These are phyloP conservation scores for Lycaon pictus DNA, from an alignment of 2,113 vertebrate species.

Conservation along the genomic window DNA sequence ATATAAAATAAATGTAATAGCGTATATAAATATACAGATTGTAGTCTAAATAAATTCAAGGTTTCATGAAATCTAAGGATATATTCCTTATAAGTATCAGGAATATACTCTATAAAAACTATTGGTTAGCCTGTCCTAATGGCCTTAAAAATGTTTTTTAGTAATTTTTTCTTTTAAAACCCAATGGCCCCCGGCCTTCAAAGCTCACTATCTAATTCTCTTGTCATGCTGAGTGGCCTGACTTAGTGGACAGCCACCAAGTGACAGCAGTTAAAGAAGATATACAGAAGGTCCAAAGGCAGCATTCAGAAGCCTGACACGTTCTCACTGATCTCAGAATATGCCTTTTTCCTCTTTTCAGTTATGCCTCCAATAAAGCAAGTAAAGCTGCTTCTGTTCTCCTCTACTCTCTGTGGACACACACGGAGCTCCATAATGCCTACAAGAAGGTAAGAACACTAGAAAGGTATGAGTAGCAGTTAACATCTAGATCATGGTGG, in stretches of 20 bases:
- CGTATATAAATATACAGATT: slow-evolving; percentile 17
- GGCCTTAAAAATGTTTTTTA: not conserved
- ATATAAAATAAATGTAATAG: not conserved
- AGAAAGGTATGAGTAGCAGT: not conserved
- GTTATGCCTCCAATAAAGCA: slow-evolving; percentile 86
- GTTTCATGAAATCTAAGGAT: slow-evolving; percentile 1
- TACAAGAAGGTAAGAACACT: slow-evolving; percentile 92
- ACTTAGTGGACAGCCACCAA: not conserved
- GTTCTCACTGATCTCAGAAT: not conserved
- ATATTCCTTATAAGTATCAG: not conserved
- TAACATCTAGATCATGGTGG: no score
- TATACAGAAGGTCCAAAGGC: rapidly evolving
- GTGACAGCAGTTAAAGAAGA: not conserved
- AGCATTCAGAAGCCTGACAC: not conserved
- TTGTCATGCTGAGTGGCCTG: not conserved
- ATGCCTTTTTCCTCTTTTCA: slow-evolving; percentile 66
- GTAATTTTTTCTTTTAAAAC: not conserved
- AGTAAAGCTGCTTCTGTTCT: slow-evolving; percentile 91
- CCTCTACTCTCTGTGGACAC: slow-evolving; percentile 93
- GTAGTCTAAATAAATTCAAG: slow-evolving; percentile 26
- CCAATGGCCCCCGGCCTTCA: not conserved
- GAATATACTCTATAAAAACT: not conserved
- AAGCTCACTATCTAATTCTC: not conserved
- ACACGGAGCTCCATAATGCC: slow-evolving; percentile 89
- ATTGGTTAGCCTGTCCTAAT: not conserved